phyloP scores from a whole-genome alignment of 1,140 invertebrate genomes.

The Cydia strobilella region DNA sequence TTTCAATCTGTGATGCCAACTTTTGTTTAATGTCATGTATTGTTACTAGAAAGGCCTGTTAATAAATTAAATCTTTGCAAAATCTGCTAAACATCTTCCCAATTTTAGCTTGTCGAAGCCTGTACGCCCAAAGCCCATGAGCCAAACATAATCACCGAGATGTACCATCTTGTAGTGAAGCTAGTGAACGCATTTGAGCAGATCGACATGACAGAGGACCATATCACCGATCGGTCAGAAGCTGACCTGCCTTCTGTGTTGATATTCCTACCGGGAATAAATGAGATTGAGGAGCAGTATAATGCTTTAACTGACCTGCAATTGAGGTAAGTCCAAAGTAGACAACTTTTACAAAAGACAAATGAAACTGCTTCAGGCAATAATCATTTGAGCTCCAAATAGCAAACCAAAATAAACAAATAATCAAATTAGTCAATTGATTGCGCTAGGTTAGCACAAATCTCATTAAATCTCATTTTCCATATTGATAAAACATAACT shows the following conservation, averaged over 20 bases:
- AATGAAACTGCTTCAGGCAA: too few species aligned
- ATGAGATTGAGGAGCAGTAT: conserved; percentile 88
- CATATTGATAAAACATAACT: too few species aligned
- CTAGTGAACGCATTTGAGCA: conserved; percentile 87
- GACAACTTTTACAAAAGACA: too few species aligned
- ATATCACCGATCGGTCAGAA: conserved; percentile 49
- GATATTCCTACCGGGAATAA: conserved; percentile 93
- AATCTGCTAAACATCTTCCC: background rate
- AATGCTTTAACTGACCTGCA: conserved; percentile 52
- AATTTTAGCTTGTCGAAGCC: conserved; percentile 67
- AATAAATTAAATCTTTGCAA: too few species aligned
- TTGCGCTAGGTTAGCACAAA: too few species aligned
- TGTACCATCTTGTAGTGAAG: conserved; percentile 83
- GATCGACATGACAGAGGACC: conserved; percentile 81
- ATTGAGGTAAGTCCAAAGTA: conserved; percentile 58
- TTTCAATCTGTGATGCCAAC: too few species aligned
- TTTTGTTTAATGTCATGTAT: too few species aligned
- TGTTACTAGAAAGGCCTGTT: too few species aligned
- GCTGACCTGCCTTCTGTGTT: conserved; percentile 85
- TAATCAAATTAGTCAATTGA: too few species aligned
- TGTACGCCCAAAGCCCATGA: conserved; percentile 78
- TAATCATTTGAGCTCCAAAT: too few species aligned
- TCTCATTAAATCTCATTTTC: too few species aligned
- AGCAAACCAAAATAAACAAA: too few species aligned
- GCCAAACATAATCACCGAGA: conserved; percentile 77